Evolutionary conservation across 2,797 vertebrate genomes (phyloP).

Genomic region (Buceros bicornis): DNA sequence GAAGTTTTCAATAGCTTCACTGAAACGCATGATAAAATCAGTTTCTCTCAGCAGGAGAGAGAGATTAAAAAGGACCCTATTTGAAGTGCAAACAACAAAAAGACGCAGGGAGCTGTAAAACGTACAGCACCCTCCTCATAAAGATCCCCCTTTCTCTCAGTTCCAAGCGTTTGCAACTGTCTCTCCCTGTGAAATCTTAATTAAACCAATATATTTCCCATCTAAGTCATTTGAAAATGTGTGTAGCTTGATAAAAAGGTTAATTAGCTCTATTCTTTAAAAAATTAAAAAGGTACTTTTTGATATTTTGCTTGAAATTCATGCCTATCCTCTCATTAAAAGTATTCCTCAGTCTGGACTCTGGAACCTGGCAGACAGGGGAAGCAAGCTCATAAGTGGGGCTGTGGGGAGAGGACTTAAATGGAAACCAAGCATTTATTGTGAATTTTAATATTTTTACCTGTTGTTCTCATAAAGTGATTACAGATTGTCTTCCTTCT

Average conservation of each 20-base stretch:
- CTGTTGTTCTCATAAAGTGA: constrained; percentile 25
- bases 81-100: constrained; percentile 63
- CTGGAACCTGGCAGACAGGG: neutral
- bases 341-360: constrained; percentile 33
- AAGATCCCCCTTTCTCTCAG: constrained; percentile 37
- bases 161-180: constrained; percentile 55
- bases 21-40: constrained; percentile 68
- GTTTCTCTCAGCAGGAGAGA: constrained; percentile 51
- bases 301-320: constrained; percentile 71
- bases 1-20: constrained; percentile 68
- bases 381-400: neutral
- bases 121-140: neutral
- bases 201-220: constrained; percentile 69
- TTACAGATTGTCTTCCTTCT: constrained; percentile 22
- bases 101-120: constrained; percentile 52
- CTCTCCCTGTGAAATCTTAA: constrained; percentile 70
- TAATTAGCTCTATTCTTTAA: constrained; percentile 55
- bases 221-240: constrained; percentile 50
- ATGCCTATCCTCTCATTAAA: constrained; percentile 29
- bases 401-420: neutral
- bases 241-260: constrained; percentile 58
- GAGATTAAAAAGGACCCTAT: constrained; percentile 60
- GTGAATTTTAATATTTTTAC: constrained; percentile 43
- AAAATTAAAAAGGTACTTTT: constrained; percentile 59
- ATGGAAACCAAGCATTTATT: constrained; percentile 49